These are phyloP conservation scores for Palythoa heliodiscus DNA, from an alignment of 92 coral and sea anemone genomes.

Conservation along the genomic window DNA sequence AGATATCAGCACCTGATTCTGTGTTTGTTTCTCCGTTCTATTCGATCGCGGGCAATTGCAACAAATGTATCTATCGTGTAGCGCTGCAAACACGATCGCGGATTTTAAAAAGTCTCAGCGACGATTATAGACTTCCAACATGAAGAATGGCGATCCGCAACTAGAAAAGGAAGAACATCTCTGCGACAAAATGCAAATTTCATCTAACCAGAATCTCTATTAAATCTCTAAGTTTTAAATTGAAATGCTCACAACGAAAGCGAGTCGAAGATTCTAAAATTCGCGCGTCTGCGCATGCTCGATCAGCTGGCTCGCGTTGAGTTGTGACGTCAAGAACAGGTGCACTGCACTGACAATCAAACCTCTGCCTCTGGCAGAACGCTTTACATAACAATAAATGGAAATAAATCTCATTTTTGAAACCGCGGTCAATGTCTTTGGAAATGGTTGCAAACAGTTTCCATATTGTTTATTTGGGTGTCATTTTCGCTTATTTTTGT, in stretches of 20 bases:
- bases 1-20: background rate
- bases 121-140: constrained; percentile 4
- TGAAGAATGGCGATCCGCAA: background rate
- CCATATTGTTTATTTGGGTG: background rate
- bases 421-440: background rate
- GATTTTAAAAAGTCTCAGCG: background rate
- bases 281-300: constrained; percentile 39
- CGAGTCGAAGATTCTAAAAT: constrained; percentile 18
- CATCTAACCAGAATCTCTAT: constrained; percentile 12
- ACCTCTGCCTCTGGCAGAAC: background rate
- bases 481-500: background rate
- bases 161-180: constrained; percentile 14
- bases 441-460: background rate
- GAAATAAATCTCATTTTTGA: too few relatives aligned
- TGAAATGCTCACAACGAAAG: constrained; percentile 19
- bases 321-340: constrained; percentile 44
- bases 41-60: constrained; percentile 10
- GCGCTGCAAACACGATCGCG: constrained; percentile 6
- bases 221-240: constrained; percentile 1
- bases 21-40: background rate
- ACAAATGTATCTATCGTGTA: constrained; percentile 3
- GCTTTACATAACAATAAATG: background rate
- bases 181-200: constrained; percentile 13
- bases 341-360: constrained; percentile 19
- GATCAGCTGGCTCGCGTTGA: constrained; percentile 21